These are phyloP conservation scores for Oreonectes daqikongensis DNA, from an alignment of 2,797 vertebrate genomes.

Conservation along the genomic window DNA sequence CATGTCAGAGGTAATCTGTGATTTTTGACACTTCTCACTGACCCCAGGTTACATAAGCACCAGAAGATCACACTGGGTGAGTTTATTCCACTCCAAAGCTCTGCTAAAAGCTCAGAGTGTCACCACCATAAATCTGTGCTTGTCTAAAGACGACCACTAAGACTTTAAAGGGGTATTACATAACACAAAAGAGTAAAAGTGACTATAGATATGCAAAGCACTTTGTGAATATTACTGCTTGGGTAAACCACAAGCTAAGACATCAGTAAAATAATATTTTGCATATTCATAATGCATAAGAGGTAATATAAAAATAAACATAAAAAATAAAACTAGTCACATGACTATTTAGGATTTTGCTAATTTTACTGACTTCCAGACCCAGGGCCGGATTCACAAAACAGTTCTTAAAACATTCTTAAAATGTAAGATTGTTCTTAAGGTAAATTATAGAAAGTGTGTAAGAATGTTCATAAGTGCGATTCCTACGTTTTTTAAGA, in stretches of 20 bases:
- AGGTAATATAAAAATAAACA: background rate
- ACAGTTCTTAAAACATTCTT: too few relatives aligned
- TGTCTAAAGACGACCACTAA: background rate
- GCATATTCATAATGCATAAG: background rate
- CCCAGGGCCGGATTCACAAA: too few relatives aligned
- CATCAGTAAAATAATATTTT: background rate
- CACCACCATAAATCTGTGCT: slow-evolving; percentile 1
- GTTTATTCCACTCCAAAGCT: slow-evolving; percentile 52
- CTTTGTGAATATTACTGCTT: background rate
- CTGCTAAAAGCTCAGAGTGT: slow-evolving; percentile 5
- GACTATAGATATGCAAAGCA: background rate
- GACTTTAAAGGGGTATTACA: background rate
- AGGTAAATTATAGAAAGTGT: too few relatives aligned
- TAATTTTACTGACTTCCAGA: too few relatives aligned
- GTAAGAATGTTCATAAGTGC: too few relatives aligned
- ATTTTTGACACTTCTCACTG: slow-evolving; percentile 72
- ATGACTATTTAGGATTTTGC: too few relatives aligned
- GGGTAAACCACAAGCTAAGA: background rate
- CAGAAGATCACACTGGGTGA: slow-evolving; percentile 49
- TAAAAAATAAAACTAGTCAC: too few relatives aligned
- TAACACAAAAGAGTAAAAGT: background rate
- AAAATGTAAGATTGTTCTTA: too few relatives aligned
- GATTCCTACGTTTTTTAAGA: too few relatives aligned
- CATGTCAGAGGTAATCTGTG: slow-evolving; percentile 73
- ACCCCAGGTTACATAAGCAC: slow-evolving; percentile 68